Conservation (phyloP, 2,888 invertebrate genomes). For the Aphodius sticticus region DNA sequence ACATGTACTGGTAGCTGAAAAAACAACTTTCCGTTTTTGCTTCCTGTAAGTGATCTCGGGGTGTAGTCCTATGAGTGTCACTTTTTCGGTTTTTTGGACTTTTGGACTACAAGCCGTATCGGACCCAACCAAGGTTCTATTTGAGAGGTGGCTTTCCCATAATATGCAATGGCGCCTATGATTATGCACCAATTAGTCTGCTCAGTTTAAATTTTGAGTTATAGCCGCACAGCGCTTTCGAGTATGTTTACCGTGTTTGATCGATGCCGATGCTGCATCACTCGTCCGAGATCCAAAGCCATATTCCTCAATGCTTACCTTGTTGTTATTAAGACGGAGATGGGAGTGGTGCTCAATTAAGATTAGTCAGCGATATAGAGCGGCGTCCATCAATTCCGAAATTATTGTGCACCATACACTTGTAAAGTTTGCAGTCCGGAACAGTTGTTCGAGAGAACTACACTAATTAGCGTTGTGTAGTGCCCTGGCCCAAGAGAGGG, state of each 20-base stretch:
- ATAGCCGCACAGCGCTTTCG: not conserved
- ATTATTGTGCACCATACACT: slow-evolving; percentile 25
- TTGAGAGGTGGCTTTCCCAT: too few species aligned
- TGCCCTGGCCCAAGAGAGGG: slow-evolving; percentile 13
- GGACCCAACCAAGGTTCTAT: too few species aligned
- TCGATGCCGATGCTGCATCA: not conserved
- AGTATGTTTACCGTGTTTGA: not conserved
- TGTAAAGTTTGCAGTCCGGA: slow-evolving; percentile 25
- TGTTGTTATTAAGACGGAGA: slow-evolving; percentile 18
- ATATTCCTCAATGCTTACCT: slow-evolving; percentile 17
- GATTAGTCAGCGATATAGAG: slow-evolving; percentile 23
- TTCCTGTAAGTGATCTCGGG: too few species aligned
- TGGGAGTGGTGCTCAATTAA: slow-evolving; percentile 13
- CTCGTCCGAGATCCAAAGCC: slow-evolving; percentile 6
- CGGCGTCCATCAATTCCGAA: slow-evolving; percentile 18
- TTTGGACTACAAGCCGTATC: too few species aligned
- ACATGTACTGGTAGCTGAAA: too few species aligned
- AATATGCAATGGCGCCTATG: too few species aligned
- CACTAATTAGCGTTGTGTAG: slow-evolving; percentile 21
- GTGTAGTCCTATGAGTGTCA: too few species aligned
- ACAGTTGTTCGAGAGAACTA: slow-evolving; percentile 25
- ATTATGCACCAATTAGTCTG: too few species aligned
- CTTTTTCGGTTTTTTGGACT: too few species aligned
- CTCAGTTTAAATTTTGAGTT: too few species aligned
- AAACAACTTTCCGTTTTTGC: too few species aligned